These are phyloP conservation scores for Syrmaticus mikado DNA, from an alignment of 2,113 vertebrate species.

Conservation along the genomic window DNA sequence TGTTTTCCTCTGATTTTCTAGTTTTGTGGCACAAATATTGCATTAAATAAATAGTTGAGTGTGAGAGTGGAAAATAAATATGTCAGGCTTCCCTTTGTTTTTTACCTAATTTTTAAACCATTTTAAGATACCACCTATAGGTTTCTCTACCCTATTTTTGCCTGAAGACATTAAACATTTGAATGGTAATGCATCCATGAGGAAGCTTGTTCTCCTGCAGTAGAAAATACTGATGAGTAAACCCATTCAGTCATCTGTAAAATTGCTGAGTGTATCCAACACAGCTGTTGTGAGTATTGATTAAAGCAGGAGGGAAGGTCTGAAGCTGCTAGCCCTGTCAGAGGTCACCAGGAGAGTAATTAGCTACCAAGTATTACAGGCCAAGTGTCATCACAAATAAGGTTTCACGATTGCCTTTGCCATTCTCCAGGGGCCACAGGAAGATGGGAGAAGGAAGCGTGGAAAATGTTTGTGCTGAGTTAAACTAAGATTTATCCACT, in stretches of 20 bases:
- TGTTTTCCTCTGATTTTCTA: constrained; percentile 47
- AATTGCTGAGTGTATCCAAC: constrained; percentile 5
- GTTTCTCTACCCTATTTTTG: not conserved
- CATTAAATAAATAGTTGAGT: constrained; percentile 24
- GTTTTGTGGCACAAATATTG: constrained; percentile 10
- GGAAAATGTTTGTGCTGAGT: constrained; percentile 50
- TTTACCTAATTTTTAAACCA: constrained; percentile 23
- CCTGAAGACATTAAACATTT: not conserved
- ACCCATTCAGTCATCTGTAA: not conserved
- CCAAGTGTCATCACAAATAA: constrained; percentile 47
- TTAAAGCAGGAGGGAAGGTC: constrained; percentile 12
- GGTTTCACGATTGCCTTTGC: not conserved
- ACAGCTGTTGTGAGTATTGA: constrained; percentile 43
- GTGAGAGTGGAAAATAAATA: not conserved
- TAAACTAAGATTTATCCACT: constrained; percentile 60
- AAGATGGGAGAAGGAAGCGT: constrained; percentile 26
- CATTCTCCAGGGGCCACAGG: constrained; percentile 19
- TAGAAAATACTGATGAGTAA: constrained; percentile 55
- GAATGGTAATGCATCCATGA: not conserved
- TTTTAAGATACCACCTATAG: not conserved
- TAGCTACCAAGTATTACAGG: constrained; percentile 35
- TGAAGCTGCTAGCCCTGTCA: constrained; percentile 23
- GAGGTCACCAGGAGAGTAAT: constrained; percentile 58
- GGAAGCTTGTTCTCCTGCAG: not conserved
- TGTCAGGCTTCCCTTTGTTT: not conserved